Evolutionary conservation across 2,797 vertebrate species (phyloP).

Genomic region (Ctenosaura bakeri): DNA sequence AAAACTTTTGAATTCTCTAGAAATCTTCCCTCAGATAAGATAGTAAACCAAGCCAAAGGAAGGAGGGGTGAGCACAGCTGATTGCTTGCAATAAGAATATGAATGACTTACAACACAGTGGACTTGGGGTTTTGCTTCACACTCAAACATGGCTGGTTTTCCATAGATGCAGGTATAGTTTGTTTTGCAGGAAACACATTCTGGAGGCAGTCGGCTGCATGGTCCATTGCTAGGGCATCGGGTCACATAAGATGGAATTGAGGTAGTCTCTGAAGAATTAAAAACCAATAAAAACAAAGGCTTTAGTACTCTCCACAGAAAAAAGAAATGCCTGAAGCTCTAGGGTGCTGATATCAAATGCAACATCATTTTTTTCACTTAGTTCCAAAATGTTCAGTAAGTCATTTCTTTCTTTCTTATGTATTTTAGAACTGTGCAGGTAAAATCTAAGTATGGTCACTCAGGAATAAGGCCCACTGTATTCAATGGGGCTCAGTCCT

Average conservation of each 20-base stretch:
- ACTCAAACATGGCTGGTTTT: constrained; percentile 86
- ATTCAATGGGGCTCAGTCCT: no score
- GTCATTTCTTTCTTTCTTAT: no score
- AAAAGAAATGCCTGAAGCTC: not conserved
- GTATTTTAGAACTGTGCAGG: no score
- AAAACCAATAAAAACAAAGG: constrained; percentile 17
- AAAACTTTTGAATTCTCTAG: no score
- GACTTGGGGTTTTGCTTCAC: constrained; percentile 86
- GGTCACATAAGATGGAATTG: constrained; percentile 75
- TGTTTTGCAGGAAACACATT: constrained; percentile 88
- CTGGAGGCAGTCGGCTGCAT: constrained; percentile 88
- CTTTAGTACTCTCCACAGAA: not conserved
- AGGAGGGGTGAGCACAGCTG: not conserved
- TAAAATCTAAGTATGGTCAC: no score
- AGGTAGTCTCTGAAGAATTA: constrained; percentile 78
- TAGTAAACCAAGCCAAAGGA: not conserved
- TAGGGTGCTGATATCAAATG: not conserved
- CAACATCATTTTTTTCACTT: not conserved
- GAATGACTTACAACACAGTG: constrained; percentile 90
- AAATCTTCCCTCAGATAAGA: no score
- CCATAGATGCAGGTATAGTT: constrained; percentile 93
- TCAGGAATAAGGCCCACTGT: no score
- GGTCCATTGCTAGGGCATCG: constrained; percentile 92
- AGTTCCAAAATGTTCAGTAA: not conserved
- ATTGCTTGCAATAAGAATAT: not conserved